Conservation (phyloP, 2,888 invertebrate genomes). For the Galeopsomyia nigrocyanea region DNA sequence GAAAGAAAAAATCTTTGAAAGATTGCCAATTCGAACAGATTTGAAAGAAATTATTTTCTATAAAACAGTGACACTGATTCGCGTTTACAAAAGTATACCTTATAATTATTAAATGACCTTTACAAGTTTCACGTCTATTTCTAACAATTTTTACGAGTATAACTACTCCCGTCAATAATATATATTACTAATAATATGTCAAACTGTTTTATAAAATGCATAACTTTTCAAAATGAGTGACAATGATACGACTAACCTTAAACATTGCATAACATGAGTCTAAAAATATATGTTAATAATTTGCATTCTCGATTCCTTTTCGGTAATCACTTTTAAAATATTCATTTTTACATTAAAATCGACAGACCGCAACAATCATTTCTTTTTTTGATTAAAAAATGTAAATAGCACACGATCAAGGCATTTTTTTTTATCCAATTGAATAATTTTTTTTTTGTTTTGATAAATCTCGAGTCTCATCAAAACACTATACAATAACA, state of each 20-base stretch:
- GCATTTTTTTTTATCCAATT: too few species aligned
- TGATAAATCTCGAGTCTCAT: too few species aligned
- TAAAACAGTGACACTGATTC: slow-evolving; percentile 17
- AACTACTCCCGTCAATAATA: slow-evolving; percentile 17
- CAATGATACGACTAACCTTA: slow-evolving; percentile 12
- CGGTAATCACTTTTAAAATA: too few species aligned
- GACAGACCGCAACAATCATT: too few species aligned
- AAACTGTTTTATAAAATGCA: slow-evolving; percentile 38
- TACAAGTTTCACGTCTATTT: slow-evolving; percentile 20
- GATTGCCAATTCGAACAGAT: too few species aligned
- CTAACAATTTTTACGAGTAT: slow-evolving; percentile 18
- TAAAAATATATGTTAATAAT: slow-evolving; percentile 39
- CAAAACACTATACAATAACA: too few species aligned
- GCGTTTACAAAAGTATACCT: slow-evolving; percentile 10
- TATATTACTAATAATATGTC: slow-evolving; percentile 22
- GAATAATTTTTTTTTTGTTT: too few species aligned
- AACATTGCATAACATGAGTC: slow-evolving; percentile 23
- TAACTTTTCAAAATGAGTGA: slow-evolving; percentile 25
- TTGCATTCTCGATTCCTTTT: background rate
- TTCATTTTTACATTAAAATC: too few species aligned
- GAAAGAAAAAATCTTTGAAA: too few species aligned
- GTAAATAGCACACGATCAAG: too few species aligned
- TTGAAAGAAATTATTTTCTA: background rate
- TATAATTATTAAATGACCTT: slow-evolving; percentile 15
- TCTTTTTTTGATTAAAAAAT: too few species aligned